These are phyloP conservation scores for Pseudococcus jackbeardsleyi DNA, from an alignment of 2,888 invertebrate species.

Conservation along the genomic window DNA sequence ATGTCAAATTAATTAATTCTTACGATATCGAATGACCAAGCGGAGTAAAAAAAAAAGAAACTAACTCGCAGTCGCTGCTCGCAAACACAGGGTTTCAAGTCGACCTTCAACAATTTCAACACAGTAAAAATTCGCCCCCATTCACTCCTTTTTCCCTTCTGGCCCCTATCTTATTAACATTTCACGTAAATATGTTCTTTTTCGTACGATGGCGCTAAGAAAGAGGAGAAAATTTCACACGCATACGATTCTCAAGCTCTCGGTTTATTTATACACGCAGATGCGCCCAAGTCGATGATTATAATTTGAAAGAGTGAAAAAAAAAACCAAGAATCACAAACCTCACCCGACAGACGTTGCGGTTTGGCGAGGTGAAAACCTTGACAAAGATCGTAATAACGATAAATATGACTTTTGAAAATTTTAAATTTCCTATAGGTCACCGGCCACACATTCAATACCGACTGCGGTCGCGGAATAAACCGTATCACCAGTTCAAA, in stretches of 20 bases:
- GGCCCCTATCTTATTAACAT: neutral
- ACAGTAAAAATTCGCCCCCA: neutral
- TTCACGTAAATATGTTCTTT: neutral
- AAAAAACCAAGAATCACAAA: neutral
- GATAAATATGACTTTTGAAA: conserved; percentile 17
- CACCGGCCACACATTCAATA: conserved; percentile 17
- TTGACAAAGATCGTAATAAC: neutral
- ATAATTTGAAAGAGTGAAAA: neutral
- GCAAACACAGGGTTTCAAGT: neutral
- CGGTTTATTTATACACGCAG: neutral
- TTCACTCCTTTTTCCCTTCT: neutral
- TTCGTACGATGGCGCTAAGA: neutral
- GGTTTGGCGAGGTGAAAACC: neutral
- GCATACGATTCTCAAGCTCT: neutral
- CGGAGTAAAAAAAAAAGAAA: neutral
- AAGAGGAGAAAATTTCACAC: conserved; percentile 5
- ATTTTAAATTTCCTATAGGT: conserved; percentile 15
- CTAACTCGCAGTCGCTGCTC: neutral
- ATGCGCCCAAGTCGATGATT: neutral
- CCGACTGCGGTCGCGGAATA: neutral
- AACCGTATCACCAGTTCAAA: conserved; percentile 30
- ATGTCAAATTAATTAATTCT: conserved; percentile 44
- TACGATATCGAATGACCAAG: neutral
- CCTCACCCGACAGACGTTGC: neutral
- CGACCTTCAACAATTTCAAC: conserved; percentile 25